Evolutionary conservation across 2,113 vertebrate genomes (phyloP).

Genomic region (Xiphophorus hellerii): DNA sequence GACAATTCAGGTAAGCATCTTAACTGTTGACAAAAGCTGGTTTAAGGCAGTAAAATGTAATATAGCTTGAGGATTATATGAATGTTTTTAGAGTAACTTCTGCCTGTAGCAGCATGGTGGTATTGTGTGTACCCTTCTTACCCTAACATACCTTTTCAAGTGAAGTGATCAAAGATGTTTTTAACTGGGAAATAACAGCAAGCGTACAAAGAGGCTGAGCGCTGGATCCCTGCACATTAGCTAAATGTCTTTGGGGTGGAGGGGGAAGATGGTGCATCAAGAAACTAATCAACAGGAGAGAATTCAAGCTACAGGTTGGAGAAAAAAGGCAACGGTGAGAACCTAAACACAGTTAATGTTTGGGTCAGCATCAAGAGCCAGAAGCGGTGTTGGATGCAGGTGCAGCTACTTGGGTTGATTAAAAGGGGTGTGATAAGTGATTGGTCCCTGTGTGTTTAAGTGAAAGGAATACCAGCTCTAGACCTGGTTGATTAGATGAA

Average conservation of each 20-base stretch:
- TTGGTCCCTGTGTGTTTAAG: slow-evolving; percentile 13
- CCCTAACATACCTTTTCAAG: slow-evolving; percentile 12
- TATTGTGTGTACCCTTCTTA: background rate
- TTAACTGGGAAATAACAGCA: slow-evolving; percentile 17
- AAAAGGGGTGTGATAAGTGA: slow-evolving; percentile 38
- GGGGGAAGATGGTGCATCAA: slow-evolving; percentile 1
- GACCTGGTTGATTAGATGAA: slow-evolving; percentile 29
- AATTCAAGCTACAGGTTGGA: slow-evolving; percentile 16
- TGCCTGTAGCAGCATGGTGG: background rate
- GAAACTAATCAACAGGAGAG: slow-evolving; percentile 15
- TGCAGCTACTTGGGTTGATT: slow-evolving; percentile 53
- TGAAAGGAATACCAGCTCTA: slow-evolving; percentile 28
- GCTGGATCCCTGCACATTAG: slow-evolving; percentile 19
- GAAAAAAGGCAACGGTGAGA: slow-evolving; percentile 6
- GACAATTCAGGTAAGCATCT: too few relatives aligned
- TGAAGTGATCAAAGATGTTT: slow-evolving; percentile 8
- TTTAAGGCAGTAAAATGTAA: too few relatives aligned
- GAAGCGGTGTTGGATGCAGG: slow-evolving; percentile 23
- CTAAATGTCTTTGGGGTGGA: background rate
- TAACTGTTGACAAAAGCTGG: too few relatives aligned
- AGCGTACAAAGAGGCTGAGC: slow-evolving; percentile 15
- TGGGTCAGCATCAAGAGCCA: slow-evolving; percentile 10
- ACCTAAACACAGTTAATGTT: slow-evolving; percentile 42
- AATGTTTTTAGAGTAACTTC: background rate
- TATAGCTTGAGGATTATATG: background rate